These are phyloP conservation scores for Cyphomyrmex costatus DNA, from an alignment of 1,140 invertebrate genomes.

Conservation along the genomic window DNA sequence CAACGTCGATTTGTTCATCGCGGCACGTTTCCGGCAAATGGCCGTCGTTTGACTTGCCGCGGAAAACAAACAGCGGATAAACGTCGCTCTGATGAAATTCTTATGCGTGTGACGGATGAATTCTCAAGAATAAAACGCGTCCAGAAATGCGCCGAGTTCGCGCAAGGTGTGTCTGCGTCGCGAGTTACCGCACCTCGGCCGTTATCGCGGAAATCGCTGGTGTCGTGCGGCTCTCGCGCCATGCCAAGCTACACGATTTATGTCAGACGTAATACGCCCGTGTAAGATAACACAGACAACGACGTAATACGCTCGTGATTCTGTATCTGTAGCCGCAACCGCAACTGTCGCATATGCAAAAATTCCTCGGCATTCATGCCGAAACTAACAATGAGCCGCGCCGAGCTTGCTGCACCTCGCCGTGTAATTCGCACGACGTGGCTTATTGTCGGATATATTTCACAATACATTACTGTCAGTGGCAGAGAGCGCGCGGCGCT, in stretches of 20 bases:
- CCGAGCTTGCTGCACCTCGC: conserved; percentile 24
- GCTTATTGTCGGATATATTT: conserved; percentile 63
- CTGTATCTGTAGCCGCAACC: background rate
- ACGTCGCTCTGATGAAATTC: conserved; percentile 15
- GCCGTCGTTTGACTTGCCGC: conserved; percentile 17
- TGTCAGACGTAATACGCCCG: conserved; percentile 29
- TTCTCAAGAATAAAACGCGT: background rate
- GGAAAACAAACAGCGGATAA: background rate
- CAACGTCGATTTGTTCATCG: conserved; percentile 49
- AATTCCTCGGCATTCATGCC: conserved; percentile 28
- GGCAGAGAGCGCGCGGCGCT: conserved; percentile 42
- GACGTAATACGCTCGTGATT: background rate
- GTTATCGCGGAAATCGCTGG: background rate
- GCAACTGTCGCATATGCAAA: conserved; percentile 39
- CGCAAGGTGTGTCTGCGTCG: background rate
- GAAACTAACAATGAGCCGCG: conserved; percentile 57
- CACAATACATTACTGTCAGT: conserved; percentile 60
- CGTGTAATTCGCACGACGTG: conserved; percentile 49
- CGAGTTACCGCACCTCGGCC: background rate
- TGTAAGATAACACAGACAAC: conserved; percentile 36
- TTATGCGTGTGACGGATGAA: background rate
- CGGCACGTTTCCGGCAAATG: conserved; percentile 31
- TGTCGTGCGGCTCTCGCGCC: conserved; percentile 4
- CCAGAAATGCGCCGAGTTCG: background rate
- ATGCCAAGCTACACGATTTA: conserved; percentile 3